phyloP scores from a whole-genome alignment of 2,797 vertebrate genomes.

The Otolemur crassicaudatus region DNA sequence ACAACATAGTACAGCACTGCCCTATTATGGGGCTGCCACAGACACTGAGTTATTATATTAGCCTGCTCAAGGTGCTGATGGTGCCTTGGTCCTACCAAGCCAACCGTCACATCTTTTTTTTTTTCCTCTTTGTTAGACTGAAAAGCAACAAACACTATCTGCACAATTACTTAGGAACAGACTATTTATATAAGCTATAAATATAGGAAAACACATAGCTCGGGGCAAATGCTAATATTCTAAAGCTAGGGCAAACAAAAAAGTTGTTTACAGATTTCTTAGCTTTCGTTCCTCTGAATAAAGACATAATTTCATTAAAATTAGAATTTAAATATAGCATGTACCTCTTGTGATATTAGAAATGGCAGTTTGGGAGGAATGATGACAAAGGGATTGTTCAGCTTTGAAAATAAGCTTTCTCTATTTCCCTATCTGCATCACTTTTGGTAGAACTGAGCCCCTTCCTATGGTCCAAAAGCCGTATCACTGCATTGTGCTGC shows the following conservation, averaged over 20 bases:
- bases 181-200: background rate
- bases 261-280: background rate
- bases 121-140: background rate
- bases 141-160: background rate
- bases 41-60: background rate
- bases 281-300: conserved; percentile 1
- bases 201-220: background rate
- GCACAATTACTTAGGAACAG: background rate
- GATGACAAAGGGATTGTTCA: background rate
- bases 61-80: background rate
- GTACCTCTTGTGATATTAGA: background rate
- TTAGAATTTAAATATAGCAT: background rate
- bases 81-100: background rate
- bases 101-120: background rate
- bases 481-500: background rate
- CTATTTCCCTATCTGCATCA: background rate
- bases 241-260: background rate
- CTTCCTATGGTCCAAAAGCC: background rate
- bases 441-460: background rate
- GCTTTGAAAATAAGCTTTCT: conserved; percentile 12
- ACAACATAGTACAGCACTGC: background rate
- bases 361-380: background rate
- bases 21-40: background rate
- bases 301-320: conserved; percentile 29
- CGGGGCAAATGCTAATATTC: background rate